A percentile compares a stretch with the other conserved stretches of the same genome.
phyloP scores from a whole-genome alignment of 2,113 vertebrate species.

The Galeopterus variegatus region DNA sequence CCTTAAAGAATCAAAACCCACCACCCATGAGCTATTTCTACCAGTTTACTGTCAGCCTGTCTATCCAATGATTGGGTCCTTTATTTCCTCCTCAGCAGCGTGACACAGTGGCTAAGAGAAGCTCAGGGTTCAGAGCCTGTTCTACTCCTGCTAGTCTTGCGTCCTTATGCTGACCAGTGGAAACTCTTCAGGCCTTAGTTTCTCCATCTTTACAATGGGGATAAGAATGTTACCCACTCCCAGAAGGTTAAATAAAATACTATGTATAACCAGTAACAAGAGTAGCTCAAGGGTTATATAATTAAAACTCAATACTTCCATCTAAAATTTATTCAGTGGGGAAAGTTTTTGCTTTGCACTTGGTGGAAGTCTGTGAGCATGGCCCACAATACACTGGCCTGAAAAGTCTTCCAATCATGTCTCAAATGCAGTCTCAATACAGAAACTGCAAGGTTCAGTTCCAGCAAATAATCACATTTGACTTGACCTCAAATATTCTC shows the following conservation, averaged over 20 bases:
- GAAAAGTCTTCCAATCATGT: not conserved
- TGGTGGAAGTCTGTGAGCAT: not conserved
- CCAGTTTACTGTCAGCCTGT: not conserved
- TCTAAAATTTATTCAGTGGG: not conserved
- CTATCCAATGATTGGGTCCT: rapidly evolving
- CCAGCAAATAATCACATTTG: not conserved
- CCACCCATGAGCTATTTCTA: not conserved
- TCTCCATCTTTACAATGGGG: not conserved
- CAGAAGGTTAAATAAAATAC: not conserved
- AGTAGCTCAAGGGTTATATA: not conserved
- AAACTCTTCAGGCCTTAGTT: not conserved
- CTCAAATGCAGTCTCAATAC: not conserved
- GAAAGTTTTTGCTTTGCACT: not conserved
- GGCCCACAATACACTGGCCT: not conserved
- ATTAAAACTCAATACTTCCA: not conserved
- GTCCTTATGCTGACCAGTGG: not conserved
- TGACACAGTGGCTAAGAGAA: not conserved
- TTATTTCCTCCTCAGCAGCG: not conserved
- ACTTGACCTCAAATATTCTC: not conserved
- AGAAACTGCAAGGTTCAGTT: not conserved
- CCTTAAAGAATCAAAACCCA: constrained; percentile 35
- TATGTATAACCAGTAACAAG: not conserved
- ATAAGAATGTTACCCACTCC: not conserved
- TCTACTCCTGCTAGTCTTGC: not conserved
- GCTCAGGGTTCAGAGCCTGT: not conserved